Percentiles rank a stretch among this genome's conserved stretches.
Evolutionary conservation across 2,888 invertebrate species (phyloP).

Genomic region (Dascillus cervinus): DNA sequence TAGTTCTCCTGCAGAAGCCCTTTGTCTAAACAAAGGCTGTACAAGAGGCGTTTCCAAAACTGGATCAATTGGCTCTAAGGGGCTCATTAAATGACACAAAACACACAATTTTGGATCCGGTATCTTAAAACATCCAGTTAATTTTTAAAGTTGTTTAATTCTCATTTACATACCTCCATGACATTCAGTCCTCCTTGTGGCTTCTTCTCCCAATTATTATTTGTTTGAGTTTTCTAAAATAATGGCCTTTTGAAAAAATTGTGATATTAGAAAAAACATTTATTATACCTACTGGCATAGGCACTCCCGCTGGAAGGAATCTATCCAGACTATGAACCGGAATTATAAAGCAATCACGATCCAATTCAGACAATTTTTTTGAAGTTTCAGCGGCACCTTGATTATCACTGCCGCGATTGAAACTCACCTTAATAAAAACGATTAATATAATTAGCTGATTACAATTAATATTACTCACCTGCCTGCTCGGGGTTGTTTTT

Average conservation of each 20-base stretch:
- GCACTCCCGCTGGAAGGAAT: conserved; percentile 84
- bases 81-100: conserved; percentile 83
- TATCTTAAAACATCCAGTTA: conserved; percentile 40
- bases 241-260: conserved; percentile 6
- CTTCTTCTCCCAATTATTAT: conserved; percentile 31
- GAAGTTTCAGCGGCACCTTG: conserved; percentile 26
- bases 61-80: conserved; percentile 77
- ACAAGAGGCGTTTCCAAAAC: conserved; percentile 76
- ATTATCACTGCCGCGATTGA: conserved; percentile 33
- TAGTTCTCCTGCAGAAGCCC: conserved; percentile 68
- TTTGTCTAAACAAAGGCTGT: conserved; percentile 71
- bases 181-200: conserved; percentile 36
- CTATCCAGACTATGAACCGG: conserved; percentile 82
- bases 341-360: conserved; percentile 89
- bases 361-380: conserved; percentile 73
- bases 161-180: conserved; percentile 33
- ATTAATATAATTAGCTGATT: background rate
- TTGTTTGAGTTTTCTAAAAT: conserved; percentile 34
- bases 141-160: conserved; percentile 2
- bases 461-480: conserved; percentile 31
- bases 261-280: conserved; percentile 4
- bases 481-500: conserved; percentile 42
- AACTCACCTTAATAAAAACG: conserved; percentile 17
- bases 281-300: conserved; percentile 51
- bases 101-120: conserved; percentile 86